These are phyloP conservation scores for Trichogramma dendrolimi DNA, from an alignment of 2,888 invertebrate species.

Conservation along the genomic window DNA sequence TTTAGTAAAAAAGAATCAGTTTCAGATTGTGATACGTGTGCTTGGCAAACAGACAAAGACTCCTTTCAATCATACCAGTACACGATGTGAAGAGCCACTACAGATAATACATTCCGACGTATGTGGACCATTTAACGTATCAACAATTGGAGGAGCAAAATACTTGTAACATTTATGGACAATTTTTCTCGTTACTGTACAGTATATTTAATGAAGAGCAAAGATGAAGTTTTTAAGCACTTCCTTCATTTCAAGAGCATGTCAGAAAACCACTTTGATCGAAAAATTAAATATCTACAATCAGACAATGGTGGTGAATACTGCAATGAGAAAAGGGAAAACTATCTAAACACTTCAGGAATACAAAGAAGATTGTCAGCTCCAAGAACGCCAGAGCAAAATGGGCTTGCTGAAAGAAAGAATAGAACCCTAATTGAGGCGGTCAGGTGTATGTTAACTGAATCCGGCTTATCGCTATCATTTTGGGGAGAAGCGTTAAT, in stretches of 20 bases:
- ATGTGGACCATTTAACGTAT: slow-evolving; percentile 40
- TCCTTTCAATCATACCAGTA: slow-evolving; percentile 4
- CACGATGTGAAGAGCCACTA: background rate
- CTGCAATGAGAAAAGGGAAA: slow-evolving; percentile 23
- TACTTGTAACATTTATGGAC: slow-evolving; percentile 41
- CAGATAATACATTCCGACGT: slow-evolving; percentile 31
- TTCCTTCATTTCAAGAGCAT: slow-evolving; percentile 14
- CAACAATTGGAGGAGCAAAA: slow-evolving; percentile 32
- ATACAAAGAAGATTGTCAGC: slow-evolving; percentile 32
- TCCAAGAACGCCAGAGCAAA: slow-evolving; percentile 33
- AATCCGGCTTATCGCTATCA: slow-evolving; percentile 24
- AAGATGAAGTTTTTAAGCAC: slow-evolving; percentile 13
- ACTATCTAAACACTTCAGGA: slow-evolving; percentile 32
- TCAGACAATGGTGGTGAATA: slow-evolving; percentile 38
- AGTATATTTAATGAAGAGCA: slow-evolving; percentile 20
- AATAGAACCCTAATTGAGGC: slow-evolving; percentile 32
- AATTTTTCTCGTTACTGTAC: slow-evolving; percentile 36
- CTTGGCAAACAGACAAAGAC: background rate
- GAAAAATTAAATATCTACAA: slow-evolving; percentile 23
- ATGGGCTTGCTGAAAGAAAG: slow-evolving; percentile 33
- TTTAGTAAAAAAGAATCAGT: slow-evolving; percentile 1
- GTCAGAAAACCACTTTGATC: slow-evolving; percentile 10
- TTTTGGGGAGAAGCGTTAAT: slow-evolving; percentile 35
- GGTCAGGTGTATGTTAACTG: slow-evolving; percentile 31
- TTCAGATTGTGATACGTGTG: slow-evolving; percentile 8